Conservation (phyloP, 2,888 invertebrate species). For the Ophioninae sp. region DNA sequence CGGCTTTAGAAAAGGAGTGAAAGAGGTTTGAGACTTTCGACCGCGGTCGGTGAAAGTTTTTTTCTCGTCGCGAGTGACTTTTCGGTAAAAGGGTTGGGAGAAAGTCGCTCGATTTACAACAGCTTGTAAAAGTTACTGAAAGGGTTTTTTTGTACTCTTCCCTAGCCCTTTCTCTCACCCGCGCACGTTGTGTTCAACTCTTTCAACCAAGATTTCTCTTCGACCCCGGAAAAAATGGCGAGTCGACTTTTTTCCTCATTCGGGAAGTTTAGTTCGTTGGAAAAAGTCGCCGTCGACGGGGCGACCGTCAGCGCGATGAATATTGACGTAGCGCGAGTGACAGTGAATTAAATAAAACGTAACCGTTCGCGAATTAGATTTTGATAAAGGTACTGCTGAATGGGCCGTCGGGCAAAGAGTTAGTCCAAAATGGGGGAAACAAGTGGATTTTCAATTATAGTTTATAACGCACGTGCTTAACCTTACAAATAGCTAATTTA, state of each 20-base stretch:
- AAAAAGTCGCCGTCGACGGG: constrained; percentile 5
- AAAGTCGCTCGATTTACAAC: constrained; percentile 78
- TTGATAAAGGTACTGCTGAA: not conserved
- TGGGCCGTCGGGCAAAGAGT: too few species aligned
- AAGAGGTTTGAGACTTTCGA: constrained; percentile 44
- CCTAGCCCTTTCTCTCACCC: constrained; percentile 31
- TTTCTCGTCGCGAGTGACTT: constrained; percentile 64
- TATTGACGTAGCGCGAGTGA: constrained; percentile 1
- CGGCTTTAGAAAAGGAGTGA: constrained; percentile 14
- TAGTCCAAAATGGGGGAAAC: too few species aligned
- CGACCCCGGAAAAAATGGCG: constrained; percentile 12
- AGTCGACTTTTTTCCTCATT: constrained; percentile 23
- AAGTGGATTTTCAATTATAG: too few species aligned
- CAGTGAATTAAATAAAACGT: not conserved
- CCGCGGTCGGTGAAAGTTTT: constrained; percentile 67
- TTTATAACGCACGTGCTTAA: too few species aligned
- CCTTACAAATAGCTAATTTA: too few species aligned
- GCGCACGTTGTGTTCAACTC: constrained; percentile 23
- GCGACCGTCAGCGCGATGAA: not conserved
- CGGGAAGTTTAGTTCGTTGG: constrained; percentile 33
- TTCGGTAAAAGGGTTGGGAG: constrained; percentile 77
- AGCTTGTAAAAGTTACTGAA: constrained; percentile 75
- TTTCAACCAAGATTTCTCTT: constrained; percentile 55
- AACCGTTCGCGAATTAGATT: not conserved
- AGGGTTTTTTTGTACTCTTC: constrained; percentile 67